Evolutionary conservation across 2,888 invertebrate genomes (phyloP), one percentile per base, ranked within the genome.

Genomic region (Drosophila cracens): DNA sequence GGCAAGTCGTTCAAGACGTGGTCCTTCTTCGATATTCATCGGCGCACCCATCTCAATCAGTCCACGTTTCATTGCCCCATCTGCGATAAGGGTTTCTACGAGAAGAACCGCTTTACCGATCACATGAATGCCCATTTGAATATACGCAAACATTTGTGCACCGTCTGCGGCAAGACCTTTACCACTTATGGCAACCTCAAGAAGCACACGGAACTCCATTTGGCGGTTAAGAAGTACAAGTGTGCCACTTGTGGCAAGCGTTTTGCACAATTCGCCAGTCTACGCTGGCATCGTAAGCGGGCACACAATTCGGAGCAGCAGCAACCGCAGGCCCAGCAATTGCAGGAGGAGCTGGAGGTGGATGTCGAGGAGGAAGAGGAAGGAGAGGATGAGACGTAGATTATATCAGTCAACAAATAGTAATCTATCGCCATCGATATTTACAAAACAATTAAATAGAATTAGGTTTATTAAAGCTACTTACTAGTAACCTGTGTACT

Each of bases 81-180:
- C 60, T 91, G 91, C 60, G 86, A 91, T 16, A 91, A 92, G 59
- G 85, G 88, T 0, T 91, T 91, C 82, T 91, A 92, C 61, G 91
- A 91, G 73, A 91, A 91, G 68, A 90, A 90, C 48, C 91, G 92
- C 16, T 91, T 89, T 54, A 91, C 91, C 18, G 91, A 91, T 58
- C 91, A 91, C 69, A 91, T 91, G 91, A 91, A 91, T 71, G 81
- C 84, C 16, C 91, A 91, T 70, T 70, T 91, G 43, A 90, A 92
- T 65, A 91, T 91, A 63, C 91, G 91, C 46, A 90, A 91, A 57
- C 91, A 91, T 73, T 72, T 80, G 67, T 91, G 91, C 69, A 89
- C 90, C 31, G 85, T 90, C 5, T 91, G 91, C 34, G 91, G 86
- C 34, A 91, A 92, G 62, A 81, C 84, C 5, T 91, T 89, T 27